Evolutionary conservation across 1,140 invertebrate species (phyloP).

Genomic region (Zaprionus lachaisei): DNA sequence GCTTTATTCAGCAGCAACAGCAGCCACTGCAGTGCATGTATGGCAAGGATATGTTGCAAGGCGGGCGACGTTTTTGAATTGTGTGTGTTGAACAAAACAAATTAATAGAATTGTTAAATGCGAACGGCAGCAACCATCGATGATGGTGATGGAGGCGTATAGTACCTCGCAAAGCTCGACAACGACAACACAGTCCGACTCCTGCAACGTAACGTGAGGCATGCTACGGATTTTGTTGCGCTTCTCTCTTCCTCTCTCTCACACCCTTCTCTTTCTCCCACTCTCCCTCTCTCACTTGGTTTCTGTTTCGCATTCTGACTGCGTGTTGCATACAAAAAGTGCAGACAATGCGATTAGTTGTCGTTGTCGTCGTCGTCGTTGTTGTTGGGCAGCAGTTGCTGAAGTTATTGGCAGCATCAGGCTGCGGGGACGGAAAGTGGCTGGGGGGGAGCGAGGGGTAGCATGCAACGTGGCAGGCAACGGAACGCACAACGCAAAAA

Average conservation of each 20-base stretch:
- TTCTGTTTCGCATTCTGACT: slow-evolving; percentile 65
- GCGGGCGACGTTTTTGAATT: slow-evolving; percentile 15
- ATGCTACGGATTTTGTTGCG: slow-evolving; percentile 57
- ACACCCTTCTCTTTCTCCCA: too few relatives aligned
- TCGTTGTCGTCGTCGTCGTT: slow-evolving; percentile 51
- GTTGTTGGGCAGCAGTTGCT: slow-evolving; percentile 44
- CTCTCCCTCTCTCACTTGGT: not conserved
- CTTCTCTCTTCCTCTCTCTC: too few relatives aligned
- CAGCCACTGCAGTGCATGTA: not conserved
- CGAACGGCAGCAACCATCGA: slow-evolving; percentile 63
- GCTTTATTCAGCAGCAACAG: slow-evolving; percentile 57
- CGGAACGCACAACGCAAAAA: slow-evolving; percentile 80
- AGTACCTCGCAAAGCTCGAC: slow-evolving; percentile 10
- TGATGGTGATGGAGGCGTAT: slow-evolving; percentile 34
- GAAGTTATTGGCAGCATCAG: slow-evolving; percentile 59
- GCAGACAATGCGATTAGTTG: slow-evolving; percentile 83
- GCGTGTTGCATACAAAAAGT: slow-evolving; percentile 80
- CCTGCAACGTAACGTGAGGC: slow-evolving; percentile 9
- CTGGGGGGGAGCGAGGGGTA: not conserved
- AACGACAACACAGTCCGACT: slow-evolving; percentile 12
- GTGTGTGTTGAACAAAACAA: slow-evolving; percentile 74
- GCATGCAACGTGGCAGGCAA: slow-evolving; percentile 44
- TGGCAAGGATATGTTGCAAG: slow-evolving; percentile 4
- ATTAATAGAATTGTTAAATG: slow-evolving; percentile 83
- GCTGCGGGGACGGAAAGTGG: not conserved